Evolutionary conservation across 2,113 vertebrate species (phyloP), one percentile per base, ranked within the genome.

Genomic region (Amphiprion percula): DNA sequence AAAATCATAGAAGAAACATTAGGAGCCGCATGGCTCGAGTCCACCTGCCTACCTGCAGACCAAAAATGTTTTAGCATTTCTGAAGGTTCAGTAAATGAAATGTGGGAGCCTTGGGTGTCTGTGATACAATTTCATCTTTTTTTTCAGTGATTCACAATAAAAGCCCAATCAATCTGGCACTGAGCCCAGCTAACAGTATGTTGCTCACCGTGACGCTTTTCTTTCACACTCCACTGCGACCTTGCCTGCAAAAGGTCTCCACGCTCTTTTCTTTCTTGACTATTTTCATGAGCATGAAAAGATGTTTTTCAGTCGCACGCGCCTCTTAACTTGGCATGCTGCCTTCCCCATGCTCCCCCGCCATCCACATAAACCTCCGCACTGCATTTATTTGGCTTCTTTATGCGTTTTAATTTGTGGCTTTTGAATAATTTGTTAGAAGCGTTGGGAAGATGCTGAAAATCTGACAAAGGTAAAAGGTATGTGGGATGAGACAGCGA

Each of bases 351-450:
- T 23, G 11, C 15, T 0, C 58, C 39, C 23, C 28, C 19, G 5
- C 64, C 47, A 16, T 60, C 33, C 67, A 70, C 76, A 78, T 17
- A 73, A 49, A 61, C 65, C 60, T 56, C 61, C 53, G 3, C 65
- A 19, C 41, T 56, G 52, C 60, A 63, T 72, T 64, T 46, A 24
- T 80, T 83, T 70, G 56, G 75, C 82, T 77, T 37, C 69, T 77
- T 53, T 72, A 68, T 70, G 24, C 49, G 50, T 68, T 90, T 85
- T 86, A 87, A 90, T 85, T 74, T 61, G 74, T 59, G 59, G 69
- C 84, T 86, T 90, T 80, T 79, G 67, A 78, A 47, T 55, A 47
- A 76, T 82, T 63, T 68, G 26, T 77, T 67, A 47, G 63, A 68
- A 74, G 50, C 17, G 10, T 26, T 55, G 61, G 64, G 72, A 82